These are phyloP conservation scores for Apistogramma diplotaenia DNA, from an alignment of 2,113 vertebrate species.

Conservation along the genomic window DNA sequence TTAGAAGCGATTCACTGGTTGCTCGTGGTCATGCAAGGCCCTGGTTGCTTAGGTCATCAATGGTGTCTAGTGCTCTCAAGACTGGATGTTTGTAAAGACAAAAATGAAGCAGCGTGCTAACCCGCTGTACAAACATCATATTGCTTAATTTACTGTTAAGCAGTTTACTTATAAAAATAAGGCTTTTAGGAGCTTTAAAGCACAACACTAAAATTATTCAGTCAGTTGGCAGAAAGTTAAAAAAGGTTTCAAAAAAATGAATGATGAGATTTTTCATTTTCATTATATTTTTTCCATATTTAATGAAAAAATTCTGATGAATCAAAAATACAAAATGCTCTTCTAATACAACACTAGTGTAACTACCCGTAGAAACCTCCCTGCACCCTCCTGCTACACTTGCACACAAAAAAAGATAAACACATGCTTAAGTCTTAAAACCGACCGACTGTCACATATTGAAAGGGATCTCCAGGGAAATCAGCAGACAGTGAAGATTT, in stretches of 20 bases:
- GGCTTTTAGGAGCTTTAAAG: neutral
- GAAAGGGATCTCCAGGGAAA: conserved; percentile 52
- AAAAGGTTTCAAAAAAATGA: too few relatives aligned
- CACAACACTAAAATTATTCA: neutral
- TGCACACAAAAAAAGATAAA: neutral
- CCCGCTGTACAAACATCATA: neutral
- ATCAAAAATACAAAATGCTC: too few relatives aligned
- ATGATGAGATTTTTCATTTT: too few relatives aligned
- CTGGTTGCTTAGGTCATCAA: neutral
- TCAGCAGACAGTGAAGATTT: conserved; percentile 50
- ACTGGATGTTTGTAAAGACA: neutral
- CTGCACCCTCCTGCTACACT: neutral
- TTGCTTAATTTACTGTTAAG: neutral
- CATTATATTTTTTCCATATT: too few relatives aligned
- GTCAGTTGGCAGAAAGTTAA: neutral
- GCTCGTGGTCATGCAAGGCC: too few relatives aligned
- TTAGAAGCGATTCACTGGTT: neutral
- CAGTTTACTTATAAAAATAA: neutral
- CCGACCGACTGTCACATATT: conserved; percentile 22
- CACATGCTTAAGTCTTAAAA: conserved; percentile 12
- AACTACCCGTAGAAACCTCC: too few relatives aligned
- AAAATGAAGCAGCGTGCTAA: neutral
- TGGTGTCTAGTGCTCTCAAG: neutral
- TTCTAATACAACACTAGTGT: too few relatives aligned
- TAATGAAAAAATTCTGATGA: too few relatives aligned